Evolutionary conservation across 2,888 invertebrate species (phyloP).

Genomic region (Brachypalpus laphriformis): DNA sequence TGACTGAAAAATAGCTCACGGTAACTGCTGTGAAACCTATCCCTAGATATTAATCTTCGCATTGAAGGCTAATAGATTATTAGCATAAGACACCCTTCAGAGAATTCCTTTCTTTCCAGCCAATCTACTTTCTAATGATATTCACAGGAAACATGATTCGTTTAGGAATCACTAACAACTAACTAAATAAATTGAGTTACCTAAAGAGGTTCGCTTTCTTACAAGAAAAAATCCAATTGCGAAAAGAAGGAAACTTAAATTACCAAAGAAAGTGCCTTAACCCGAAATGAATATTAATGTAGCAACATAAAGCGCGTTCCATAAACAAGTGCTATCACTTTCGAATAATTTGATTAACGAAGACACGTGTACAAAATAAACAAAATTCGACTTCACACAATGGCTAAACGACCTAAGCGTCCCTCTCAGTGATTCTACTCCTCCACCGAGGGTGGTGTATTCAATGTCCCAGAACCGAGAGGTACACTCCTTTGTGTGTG

Average conservation of each 20-base stretch:
- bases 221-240: neutral
- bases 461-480: conserved; percentile 46
- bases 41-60: too few relatives aligned
- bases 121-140: too few relatives aligned
- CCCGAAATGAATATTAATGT: conserved; percentile 50
- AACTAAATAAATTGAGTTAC: neutral
- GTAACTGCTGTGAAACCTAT: too few relatives aligned
- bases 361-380: conserved; percentile 63
- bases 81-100: too few relatives aligned
- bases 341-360: conserved; percentile 64
- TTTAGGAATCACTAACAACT: neutral
- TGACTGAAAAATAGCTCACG: too few relatives aligned
- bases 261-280: neutral
- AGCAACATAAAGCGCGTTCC: conserved; percentile 26
- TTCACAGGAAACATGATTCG: neutral
- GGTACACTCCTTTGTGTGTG: conserved; percentile 46
- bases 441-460: conserved; percentile 2
- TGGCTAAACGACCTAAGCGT: conserved; percentile 35
- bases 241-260: neutral
- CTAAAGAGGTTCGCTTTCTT: neutral
- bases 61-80: too few relatives aligned
- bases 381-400: conserved; percentile 50
- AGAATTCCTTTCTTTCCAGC: too few relatives aligned
- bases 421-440: conserved; percentile 3
- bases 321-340: conserved; percentile 56